phyloP scores from a whole-genome alignment of 2,888 invertebrate genomes.

The Dione vanillae region DNA sequence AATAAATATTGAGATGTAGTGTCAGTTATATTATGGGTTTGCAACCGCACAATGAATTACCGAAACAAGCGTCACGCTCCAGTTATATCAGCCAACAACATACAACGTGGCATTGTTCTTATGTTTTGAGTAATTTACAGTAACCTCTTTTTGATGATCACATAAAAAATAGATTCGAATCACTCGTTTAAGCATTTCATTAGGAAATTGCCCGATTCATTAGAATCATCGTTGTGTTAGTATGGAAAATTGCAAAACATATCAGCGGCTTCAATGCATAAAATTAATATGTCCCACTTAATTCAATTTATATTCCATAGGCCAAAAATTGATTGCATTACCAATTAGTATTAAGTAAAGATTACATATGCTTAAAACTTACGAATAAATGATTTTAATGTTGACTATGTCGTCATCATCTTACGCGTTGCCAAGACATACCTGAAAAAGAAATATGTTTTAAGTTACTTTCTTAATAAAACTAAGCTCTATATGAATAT shows the following conservation, averaged over 20 bases:
- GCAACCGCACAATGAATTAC: constrained; percentile 43
- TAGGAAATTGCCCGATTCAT: background rate
- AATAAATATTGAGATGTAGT: background rate
- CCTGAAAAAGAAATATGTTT: constrained; percentile 6
- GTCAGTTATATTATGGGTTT: background rate
- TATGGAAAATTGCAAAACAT: background rate
- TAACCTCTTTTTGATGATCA: constrained; percentile 19
- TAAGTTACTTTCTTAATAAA: background rate
- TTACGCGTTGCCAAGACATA: background rate
- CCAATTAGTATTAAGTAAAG: background rate
- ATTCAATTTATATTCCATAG: background rate
- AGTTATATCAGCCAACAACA: constrained; percentile 49
- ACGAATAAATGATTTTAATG: background rate
- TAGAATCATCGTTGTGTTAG: background rate
- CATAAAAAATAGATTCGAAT: background rate
- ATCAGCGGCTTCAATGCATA: background rate
- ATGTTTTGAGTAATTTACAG: constrained; percentile 29
- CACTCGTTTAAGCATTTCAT: background rate
- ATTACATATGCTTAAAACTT: background rate
- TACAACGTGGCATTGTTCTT: constrained; percentile 49
- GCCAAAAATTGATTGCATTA: background rate
- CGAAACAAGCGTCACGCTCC: constrained; percentile 55
- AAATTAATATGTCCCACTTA: background rate
- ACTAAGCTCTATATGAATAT: background rate
- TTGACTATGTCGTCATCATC: background rate